Evolutionary conservation across 2,113 vertebrate species (phyloP), one percentile per base, ranked within the genome.

Genomic region (Plectropomus leopardus): DNA sequence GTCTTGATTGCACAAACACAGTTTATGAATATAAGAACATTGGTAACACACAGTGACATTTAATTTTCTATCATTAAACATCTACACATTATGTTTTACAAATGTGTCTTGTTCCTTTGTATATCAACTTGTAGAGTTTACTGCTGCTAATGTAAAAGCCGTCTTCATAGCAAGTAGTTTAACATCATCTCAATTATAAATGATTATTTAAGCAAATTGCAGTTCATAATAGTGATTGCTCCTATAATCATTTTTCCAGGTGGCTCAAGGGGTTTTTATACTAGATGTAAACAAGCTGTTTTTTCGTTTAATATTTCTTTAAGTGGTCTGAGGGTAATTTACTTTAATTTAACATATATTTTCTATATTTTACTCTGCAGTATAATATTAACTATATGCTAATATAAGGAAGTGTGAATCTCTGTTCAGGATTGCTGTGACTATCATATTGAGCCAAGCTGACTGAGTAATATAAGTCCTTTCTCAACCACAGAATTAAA

Each of bases 101-200:
- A 34, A 44, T 24, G 4, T 44, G 30, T 5, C n/a, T 66, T 47
- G 51, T 69, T 44, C 3, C 8, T 69, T 42, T 44, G 2, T 11
- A 73, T 34, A 16, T 26, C 30, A 28, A n/a, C 17, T 55, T 73
- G 54, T 40, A 48, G 5, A 68, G 63, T 30, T 14, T 24, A n/a
- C 15, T 8, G 10, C 28, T 81, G 24, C 8, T 14, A 47, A 36
- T 36, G 47, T 63, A 40, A 80, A 71, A 73, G 47, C n/a, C 30
- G 28, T 21, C 15, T 82, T 60, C 67, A 48, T 13, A 60, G 16
- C 16, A 45, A 73, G 50, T 36, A 11, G 36, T 70, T 78, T 14
- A 76, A 72, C 40, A 74, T 57, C 47, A 58, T 55, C 5, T 59
- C 64, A 61, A 80, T 40, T 44, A 71, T 36, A 76, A 76, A 54